Percentiles rank a stretch among this genome's conserved stretches.
Conservation (phyloP, 92 coral and sea anemone genomes). For the Blastomussa wellsi region DNA sequence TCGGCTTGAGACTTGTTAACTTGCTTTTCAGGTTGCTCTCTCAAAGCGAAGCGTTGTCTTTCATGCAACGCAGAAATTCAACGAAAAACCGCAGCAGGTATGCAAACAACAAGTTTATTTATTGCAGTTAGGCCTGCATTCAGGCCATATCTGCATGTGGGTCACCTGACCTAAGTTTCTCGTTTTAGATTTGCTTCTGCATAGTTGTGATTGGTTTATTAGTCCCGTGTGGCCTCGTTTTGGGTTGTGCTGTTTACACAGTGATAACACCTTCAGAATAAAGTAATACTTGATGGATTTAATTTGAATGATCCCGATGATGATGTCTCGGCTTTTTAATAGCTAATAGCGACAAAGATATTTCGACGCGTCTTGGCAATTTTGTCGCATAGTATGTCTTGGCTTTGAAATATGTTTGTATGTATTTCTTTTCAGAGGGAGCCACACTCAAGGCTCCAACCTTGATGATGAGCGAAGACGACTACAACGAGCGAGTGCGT, state of each 20-base stretch:
- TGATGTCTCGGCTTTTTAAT: too few species aligned
- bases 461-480: constrained; percentile 43
- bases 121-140: neutral
- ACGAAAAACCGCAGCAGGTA: constrained; percentile 27
- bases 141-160: neutral
- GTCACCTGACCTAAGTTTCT: neutral
- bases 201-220: neutral
- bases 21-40: constrained; percentile 38
- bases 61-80: constrained; percentile 23
- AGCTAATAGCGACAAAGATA: too few species aligned
- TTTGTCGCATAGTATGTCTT: too few species aligned
- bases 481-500: constrained; percentile 15
- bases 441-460: constrained; percentile 26
- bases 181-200: neutral
- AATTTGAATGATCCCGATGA: too few species aligned
- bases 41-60: constrained; percentile 32
- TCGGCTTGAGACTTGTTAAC: too few species aligned
- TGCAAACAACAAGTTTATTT: neutral
- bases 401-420: neutral
- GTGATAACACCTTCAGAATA: neutral
- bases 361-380: too few species aligned
- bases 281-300: too few species aligned
- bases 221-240: neutral
- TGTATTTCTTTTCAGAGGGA: constrained; percentile 28
- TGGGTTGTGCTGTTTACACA: neutral